These are phyloP conservation scores for Wiebesia pumilae DNA, from an alignment of 1,140 invertebrate genomes.

Conservation along the genomic window DNA sequence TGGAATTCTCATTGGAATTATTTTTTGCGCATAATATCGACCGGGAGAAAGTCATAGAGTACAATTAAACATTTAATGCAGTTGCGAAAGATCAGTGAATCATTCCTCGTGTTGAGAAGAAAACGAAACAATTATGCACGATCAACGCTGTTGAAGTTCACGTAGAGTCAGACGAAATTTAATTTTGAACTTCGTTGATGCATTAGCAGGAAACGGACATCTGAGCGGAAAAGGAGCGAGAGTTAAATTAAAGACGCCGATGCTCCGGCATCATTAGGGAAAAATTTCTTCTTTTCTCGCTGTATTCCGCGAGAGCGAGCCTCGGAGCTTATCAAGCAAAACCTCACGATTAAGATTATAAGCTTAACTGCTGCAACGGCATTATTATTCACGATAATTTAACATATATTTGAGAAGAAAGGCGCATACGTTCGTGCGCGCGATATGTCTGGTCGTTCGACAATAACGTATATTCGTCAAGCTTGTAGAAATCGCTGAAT, in stretches of 20 bases:
- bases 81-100: not conserved
- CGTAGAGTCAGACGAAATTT: not conserved
- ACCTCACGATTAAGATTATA: not conserved
- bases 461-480: too few relatives aligned
- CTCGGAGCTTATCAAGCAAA: not conserved
- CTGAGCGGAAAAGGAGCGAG: not conserved
- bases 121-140: not conserved
- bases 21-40: too few relatives aligned
- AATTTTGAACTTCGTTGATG: not conserved
- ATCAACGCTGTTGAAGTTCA: not conserved
- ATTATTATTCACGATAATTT: not conserved
- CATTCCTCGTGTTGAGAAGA: not conserved
- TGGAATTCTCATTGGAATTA: too few relatives aligned
- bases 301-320: not conserved
- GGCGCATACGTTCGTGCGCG: too few relatives aligned
- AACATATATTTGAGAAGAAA: not conserved
- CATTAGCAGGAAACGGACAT: not conserved
- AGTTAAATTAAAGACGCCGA: not conserved
- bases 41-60: too few relatives aligned
- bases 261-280: not conserved
- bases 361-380: not conserved
- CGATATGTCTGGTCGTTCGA: too few relatives aligned
- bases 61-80: not conserved
- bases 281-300: not conserved
- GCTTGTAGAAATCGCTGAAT: too few relatives aligned